These are phyloP conservation scores for Malacosoma neustria DNA, from an alignment of 2,888 invertebrate genomes.

Conservation along the genomic window DNA sequence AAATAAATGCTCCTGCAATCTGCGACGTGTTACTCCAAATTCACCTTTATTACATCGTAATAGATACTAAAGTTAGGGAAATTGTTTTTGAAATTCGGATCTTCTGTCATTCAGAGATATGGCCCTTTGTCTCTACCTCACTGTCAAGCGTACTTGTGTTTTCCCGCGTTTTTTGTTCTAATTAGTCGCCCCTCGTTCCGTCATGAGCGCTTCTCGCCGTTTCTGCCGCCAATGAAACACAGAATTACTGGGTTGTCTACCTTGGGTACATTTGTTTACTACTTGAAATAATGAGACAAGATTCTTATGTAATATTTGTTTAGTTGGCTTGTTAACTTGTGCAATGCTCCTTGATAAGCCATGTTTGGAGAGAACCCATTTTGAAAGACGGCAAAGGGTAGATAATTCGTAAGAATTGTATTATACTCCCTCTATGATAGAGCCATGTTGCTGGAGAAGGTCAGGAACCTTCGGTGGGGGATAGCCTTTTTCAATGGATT, in stretches of 20 bases:
- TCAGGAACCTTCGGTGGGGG: too few relatives aligned
- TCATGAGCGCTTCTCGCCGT: slow-evolving; percentile 22
- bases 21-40: slow-evolving; percentile 24
- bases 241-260: slow-evolving; percentile 10
- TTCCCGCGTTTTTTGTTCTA: slow-evolving; percentile 74
- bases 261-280: neutral
- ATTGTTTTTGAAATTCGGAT: neutral
- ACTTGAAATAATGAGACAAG: neutral
- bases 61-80: neutral
- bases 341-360: neutral
- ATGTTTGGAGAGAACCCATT: too few relatives aligned
- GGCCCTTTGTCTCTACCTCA: slow-evolving; percentile 69
- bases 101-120: slow-evolving; percentile 1
- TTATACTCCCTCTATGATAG: too few relatives aligned
- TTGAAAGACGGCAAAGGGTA: too few relatives aligned
- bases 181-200: slow-evolving; percentile 63
- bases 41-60: slow-evolving; percentile 22
- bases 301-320: neutral
- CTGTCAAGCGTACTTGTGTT: slow-evolving; percentile 72
- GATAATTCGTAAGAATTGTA: too few relatives aligned
- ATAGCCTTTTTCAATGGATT: too few relatives aligned
- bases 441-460: too few relatives aligned
- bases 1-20: slow-evolving; percentile 53
- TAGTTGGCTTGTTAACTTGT: slow-evolving; percentile 2
- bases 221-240: slow-evolving; percentile 29